phyloP scores from a whole-genome alignment of 2,797 vertebrate species.

The Rhinophrynus dorsalis region DNA sequence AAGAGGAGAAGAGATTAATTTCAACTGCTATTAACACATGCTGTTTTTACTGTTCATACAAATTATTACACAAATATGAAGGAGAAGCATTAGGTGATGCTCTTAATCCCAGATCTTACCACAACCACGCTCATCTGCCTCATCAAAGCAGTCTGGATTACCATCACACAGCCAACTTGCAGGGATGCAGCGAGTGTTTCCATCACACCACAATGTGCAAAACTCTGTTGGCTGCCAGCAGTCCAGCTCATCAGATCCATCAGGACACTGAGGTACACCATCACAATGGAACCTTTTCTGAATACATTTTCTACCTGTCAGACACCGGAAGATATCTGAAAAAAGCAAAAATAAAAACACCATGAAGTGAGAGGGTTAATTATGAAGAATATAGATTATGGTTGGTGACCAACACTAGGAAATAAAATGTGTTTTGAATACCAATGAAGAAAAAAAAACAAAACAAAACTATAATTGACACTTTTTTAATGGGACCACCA shows the following conservation, averaged over 20 bases:
- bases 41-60: too few relatives aligned
- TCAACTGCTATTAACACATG: too few relatives aligned
- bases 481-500: too few relatives aligned
- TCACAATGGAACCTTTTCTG: constrained; percentile 69
- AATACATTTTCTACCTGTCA: constrained; percentile 69
- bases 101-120: constrained; percentile 72
- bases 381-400: too few relatives aligned
- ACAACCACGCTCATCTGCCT: constrained; percentile 77
- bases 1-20: too few relatives aligned
- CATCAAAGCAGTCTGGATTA: constrained; percentile 80
- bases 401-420: too few relatives aligned
- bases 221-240: constrained; percentile 66
- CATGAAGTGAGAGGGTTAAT: background rate
- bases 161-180: constrained; percentile 84
- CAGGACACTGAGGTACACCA: constrained; percentile 74
- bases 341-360: too few relatives aligned
- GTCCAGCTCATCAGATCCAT: constrained; percentile 79
- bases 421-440: too few relatives aligned
- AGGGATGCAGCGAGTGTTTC: constrained; percentile 75
- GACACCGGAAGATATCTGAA: constrained; percentile 78
- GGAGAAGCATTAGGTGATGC: too few relatives aligned
- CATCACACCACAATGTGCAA: constrained; percentile 79
- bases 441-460: too few relatives aligned
- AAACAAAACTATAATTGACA: too few relatives aligned
- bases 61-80: too few relatives aligned